phyloP scores from a whole-genome alignment of 2,888 invertebrate species.

The Epiblema foenella region DNA sequence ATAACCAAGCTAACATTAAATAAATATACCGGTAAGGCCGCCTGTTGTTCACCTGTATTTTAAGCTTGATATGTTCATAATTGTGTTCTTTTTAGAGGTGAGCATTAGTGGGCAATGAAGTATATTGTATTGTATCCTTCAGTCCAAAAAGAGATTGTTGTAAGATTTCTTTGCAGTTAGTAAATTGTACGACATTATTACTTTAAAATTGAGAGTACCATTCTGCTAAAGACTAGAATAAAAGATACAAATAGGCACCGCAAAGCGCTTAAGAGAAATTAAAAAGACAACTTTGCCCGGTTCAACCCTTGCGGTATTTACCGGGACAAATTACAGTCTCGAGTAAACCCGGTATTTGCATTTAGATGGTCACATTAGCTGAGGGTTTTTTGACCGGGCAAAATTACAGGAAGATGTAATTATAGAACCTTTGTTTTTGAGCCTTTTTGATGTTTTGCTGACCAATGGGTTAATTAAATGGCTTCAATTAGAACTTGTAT shows the following conservation, averaged over 20 bases:
- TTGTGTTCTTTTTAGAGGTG: too few species aligned
- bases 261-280: slow-evolving; percentile 40
- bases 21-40: too few species aligned
- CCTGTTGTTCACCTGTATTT: too few species aligned
- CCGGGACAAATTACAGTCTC: slow-evolving; percentile 76
- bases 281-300: slow-evolving; percentile 34
- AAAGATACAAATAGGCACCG: slow-evolving; percentile 31
- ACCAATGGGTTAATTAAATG: slow-evolving; percentile 27
- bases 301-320: slow-evolving; percentile 75
- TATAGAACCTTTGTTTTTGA: slow-evolving; percentile 40
- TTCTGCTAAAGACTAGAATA: slow-evolving; percentile 1
- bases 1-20: too few species aligned
- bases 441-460: slow-evolving; percentile 29
- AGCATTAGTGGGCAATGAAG: too few species aligned
- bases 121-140: too few species aligned
- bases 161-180: neutral
- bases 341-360: slow-evolving; percentile 80
- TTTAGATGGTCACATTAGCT: slow-evolving; percentile 83
- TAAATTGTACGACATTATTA: neutral
- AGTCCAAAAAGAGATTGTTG: too few species aligned
- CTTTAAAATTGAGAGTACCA: neutral
- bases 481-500: neutral
- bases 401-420: slow-evolving; percentile 41
- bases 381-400: slow-evolving; percentile 48
- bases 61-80: too few species aligned